Conservation (phyloP, 2,888 invertebrate species). For the Lottia gigantea region DNA sequence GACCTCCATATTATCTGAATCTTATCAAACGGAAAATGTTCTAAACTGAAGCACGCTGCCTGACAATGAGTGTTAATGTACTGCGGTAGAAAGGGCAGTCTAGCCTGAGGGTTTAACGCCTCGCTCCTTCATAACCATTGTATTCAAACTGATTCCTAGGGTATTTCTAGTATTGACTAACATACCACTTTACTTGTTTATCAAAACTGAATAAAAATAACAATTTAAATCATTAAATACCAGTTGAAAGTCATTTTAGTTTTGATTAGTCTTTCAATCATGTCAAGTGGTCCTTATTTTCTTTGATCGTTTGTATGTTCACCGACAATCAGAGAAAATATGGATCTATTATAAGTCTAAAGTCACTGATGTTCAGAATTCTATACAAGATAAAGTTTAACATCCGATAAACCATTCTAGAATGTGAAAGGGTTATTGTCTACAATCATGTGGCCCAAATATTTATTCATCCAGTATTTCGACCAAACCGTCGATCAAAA, state of each 20-base stretch:
- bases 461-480: no score
- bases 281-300: no score
- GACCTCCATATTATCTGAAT: not conserved
- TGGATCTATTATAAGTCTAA: no score
- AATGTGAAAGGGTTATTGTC: no score
- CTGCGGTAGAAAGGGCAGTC: constrained; percentile 1
- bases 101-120: constrained; percentile 4
- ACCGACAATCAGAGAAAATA: not conserved
- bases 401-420: no score
- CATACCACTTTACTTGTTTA: not conserved
- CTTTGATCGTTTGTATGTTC: constrained; percentile 4
- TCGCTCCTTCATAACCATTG: not conserved
- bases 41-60: constrained; percentile 2
- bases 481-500: no score
- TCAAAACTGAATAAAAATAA: not conserved
- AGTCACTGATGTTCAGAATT: no score
- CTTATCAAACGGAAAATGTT: constrained; percentile 6
- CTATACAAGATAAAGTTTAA: no score
- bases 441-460: no score
- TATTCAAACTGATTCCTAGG: not conserved
- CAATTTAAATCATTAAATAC: constrained; percentile 1
- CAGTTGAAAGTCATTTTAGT: not conserved
- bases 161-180: not conserved
- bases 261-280: no score
- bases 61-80: not conserved